These are phyloP conservation scores for Phenacoccus solenopsis DNA, from an alignment of 1,140 invertebrate species.

Conservation along the genomic window DNA sequence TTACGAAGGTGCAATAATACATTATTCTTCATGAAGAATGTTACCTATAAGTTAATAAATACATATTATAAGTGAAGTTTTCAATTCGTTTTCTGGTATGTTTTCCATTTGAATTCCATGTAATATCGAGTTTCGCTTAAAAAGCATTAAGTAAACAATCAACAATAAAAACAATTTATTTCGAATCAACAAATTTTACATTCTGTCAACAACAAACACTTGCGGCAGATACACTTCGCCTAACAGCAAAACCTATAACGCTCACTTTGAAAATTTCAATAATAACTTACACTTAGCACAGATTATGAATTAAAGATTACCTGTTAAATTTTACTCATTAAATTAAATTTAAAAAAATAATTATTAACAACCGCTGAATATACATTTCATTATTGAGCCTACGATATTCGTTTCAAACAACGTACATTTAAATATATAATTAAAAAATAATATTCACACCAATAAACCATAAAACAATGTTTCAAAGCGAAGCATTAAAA, in stretches of 20 bases:
- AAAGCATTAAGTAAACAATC: not conserved
- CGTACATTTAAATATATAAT: not conserved
- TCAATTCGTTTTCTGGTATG: too few relatives aligned
- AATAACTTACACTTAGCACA: not conserved
- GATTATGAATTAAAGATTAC: too few relatives aligned
- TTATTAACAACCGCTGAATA: not conserved
- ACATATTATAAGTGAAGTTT: too few relatives aligned
- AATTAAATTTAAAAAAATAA: not conserved
- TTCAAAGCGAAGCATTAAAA: not conserved
- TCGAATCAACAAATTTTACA: not conserved
- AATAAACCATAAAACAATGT: not conserved
- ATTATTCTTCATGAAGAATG: too few relatives aligned
- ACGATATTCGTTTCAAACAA: not conserved
- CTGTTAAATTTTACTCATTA: not conserved
- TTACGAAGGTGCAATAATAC: too few relatives aligned
- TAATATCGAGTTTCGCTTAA: too few relatives aligned
- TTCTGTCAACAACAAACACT: not conserved
- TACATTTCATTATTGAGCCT: not conserved
- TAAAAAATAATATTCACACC: not conserved
- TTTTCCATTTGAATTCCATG: too few relatives aligned
- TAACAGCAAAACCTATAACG: too few relatives aligned
- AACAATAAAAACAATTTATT: constrained; percentile 4
- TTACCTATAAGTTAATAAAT: too few relatives aligned
- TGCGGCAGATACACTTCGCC: not conserved
- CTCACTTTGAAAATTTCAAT: not conserved